phyloP scores from a whole-genome alignment of 2,888 invertebrate genomes.

The Dorcus hopei region DNA sequence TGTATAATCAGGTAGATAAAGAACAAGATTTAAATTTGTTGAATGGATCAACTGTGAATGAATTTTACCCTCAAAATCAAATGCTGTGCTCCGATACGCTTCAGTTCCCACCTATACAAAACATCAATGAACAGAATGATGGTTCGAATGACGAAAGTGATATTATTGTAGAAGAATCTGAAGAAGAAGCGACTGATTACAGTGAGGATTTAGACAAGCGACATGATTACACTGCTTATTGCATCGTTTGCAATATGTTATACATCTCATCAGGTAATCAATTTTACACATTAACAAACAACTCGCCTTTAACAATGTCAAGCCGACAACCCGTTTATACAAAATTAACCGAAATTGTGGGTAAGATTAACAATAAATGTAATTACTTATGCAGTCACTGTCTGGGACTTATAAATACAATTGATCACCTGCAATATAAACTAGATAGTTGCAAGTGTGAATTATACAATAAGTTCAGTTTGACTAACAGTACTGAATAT shows the following conservation, averaged over 20 bases:
- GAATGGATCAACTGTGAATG: slow-evolving; percentile 3
- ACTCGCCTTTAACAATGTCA: slow-evolving; percentile 45
- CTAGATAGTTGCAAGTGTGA: slow-evolving; percentile 39
- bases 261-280: slow-evolving; percentile 42
- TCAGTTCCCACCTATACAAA: slow-evolving; percentile 20
- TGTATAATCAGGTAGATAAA: slow-evolving; percentile 12
- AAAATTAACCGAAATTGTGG: slow-evolving; percentile 38
- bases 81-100: slow-evolving; percentile 14
- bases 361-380: slow-evolving; percentile 27
- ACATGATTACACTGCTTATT: slow-evolving; percentile 30
- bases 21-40: slow-evolving; percentile 1
- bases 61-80: slow-evolving; percentile 11
- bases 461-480: slow-evolving; percentile 38
- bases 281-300: slow-evolving; percentile 43
- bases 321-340: slow-evolving; percentile 42
- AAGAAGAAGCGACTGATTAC: slow-evolving; percentile 39
- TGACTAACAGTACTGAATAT: slow-evolving; percentile 18
- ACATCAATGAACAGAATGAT: slow-evolving; percentile 36
- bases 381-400: slow-evolving; percentile 46
- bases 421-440: slow-evolving; percentile 47
- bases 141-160: slow-evolving; percentile 45
- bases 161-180: slow-evolving; percentile 47
- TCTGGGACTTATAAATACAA: slow-evolving; percentile 45
- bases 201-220: slow-evolving; percentile 34
- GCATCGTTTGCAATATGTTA: slow-evolving; percentile 43